phyloP scores from a whole-genome alignment of 2,888 invertebrate genomes.

The Venustoraphidia nigricollis region DNA sequence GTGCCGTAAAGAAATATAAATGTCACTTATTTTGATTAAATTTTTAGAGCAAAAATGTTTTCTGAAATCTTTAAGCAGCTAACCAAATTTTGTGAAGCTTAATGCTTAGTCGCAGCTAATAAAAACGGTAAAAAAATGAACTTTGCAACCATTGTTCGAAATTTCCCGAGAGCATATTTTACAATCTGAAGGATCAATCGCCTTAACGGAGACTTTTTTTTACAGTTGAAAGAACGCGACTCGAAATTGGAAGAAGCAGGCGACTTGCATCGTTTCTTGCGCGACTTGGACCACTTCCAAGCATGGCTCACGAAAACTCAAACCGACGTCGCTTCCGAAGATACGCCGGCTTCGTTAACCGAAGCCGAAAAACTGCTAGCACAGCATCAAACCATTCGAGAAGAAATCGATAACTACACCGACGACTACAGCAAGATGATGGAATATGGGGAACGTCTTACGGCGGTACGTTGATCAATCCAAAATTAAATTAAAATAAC shows the following conservation, averaged over 20 bases:
- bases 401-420: conserved; percentile 98
- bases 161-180: too few relatives aligned
- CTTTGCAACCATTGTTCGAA: too few relatives aligned
- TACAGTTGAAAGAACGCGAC: conserved; percentile 87
- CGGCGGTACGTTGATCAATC: conserved; percentile 30
- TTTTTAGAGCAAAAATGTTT: too few relatives aligned
- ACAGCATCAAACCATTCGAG: conserved; percentile 95
- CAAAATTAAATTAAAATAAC: too few relatives aligned
- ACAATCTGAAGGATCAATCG: too few relatives aligned
- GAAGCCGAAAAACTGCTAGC: conserved; percentile 95
- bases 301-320: conserved; percentile 98
- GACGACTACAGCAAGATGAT: conserved; percentile 99
- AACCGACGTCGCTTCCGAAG: conserved; percentile 96
- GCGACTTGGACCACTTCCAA: conserved; percentile 99
- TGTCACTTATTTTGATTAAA: too few relatives aligned
- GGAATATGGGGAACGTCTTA: conserved; percentile 94
- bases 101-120: too few relatives aligned
- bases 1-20: too few relatives aligned
- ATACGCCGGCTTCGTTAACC: conserved; percentile 79
- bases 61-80: too few relatives aligned
- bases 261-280: conserved; percentile 92
- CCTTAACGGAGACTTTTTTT: conserved; percentile 5
- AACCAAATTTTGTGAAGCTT: too few relatives aligned
- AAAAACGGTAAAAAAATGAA: too few relatives aligned
- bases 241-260: conserved; percentile 97